These are phyloP conservation scores for Enteromius thamalakanensis DNA, from an alignment of 2,797 vertebrate species.

Conservation along the genomic window DNA sequence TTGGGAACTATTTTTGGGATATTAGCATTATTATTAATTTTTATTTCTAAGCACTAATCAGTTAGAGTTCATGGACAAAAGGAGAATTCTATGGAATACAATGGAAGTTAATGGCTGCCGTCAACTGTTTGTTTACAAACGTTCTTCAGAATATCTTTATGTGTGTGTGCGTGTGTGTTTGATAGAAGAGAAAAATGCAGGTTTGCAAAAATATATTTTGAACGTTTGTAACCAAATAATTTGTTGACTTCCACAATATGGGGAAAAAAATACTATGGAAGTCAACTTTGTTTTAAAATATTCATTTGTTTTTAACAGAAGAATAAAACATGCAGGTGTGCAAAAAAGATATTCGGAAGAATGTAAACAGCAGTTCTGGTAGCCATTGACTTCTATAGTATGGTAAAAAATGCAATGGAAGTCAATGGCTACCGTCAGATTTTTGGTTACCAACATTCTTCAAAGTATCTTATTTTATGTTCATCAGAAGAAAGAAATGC, in stretches of 20 bases:
- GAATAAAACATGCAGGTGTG: background rate
- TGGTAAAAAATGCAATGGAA: background rate
- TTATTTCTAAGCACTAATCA: background rate
- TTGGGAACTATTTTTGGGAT: constrained; percentile 41
- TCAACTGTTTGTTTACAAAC: background rate
- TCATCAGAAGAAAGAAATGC: background rate
- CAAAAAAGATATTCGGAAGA: background rate
- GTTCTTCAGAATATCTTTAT: background rate
- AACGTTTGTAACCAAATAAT: background rate
- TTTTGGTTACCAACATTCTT: background rate
- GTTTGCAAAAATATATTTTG: background rate
- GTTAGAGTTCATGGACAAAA: background rate
- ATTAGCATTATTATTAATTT: background rate
- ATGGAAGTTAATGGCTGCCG: background rate
- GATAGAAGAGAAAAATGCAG: background rate
- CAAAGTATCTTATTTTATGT: background rate
- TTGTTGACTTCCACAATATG: background rate
- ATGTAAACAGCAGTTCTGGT: background rate
- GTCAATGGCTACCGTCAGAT: background rate
- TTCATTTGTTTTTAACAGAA: background rate
- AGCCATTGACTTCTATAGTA: background rate
- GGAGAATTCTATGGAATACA: background rate
- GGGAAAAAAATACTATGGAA: background rate
- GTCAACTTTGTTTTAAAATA: background rate
- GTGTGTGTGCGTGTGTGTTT: background rate